Evolutionary conservation across 2,888 invertebrate genomes (phyloP), one percentile per base, ranked within the genome.

Genomic region (Phyto melanocephala): DNA sequence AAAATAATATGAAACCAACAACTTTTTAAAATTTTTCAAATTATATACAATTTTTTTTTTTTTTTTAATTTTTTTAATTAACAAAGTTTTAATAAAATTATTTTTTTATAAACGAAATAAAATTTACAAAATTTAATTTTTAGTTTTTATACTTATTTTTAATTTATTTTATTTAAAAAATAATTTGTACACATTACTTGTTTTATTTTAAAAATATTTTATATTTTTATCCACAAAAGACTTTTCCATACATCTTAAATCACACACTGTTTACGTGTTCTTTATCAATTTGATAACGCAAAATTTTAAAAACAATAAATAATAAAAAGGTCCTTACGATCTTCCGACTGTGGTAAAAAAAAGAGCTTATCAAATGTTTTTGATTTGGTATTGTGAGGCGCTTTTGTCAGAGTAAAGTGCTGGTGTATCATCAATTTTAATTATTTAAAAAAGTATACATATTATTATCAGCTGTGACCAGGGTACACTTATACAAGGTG

Each of bases 31-130:
- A 54, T 33, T 56, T 11, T 6, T 45, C 17, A 6, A n/a, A 17
- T 67, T 70, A 45, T 70, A 22, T 45, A 56, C 45, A 56, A 3
- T 15, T 56, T 42, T 17, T 42, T 54, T 20, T n/a, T n/a, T n/a
- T n/a, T n/a, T n/a, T n/a, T n/a, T n/a, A n/a, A n/a, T n/a, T n/a
- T n/a, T n/a, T n/a, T n/a, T n/a, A n/a, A n/a, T n/a, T n/a, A 52
- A 54, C 24, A 24, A 35, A 54, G 37, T n/a, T 13, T 85, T 85
- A 80, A 83, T 84, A 81, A 82, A 81, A 80, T 60, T 37, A 6
- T 50, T 15, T 37, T n/a, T n/a, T 56, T 75, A 24, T 63, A 11
- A 42, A 40, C 10, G 35, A 28, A 45, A 52, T 42, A 37, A 42
- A 67, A 52, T 78, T 24, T 63, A 71, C 37, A 72, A 52, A 67